phyloP scores from a whole-genome alignment of 2,113 vertebrate species.

The Aramus guarauna region DNA sequence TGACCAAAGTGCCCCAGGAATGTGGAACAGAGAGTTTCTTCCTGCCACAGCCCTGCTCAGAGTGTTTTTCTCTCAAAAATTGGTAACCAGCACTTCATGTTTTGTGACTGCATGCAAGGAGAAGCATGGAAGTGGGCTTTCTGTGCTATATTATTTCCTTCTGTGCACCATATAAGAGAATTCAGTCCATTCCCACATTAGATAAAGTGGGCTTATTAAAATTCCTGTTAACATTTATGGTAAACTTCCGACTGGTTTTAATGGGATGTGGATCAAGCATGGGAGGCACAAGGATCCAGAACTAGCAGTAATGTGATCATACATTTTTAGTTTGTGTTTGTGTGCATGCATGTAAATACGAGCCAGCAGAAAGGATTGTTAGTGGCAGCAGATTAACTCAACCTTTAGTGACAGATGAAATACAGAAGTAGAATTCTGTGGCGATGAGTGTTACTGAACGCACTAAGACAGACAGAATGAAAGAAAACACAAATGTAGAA shows the following conservation, averaged over 20 bases:
- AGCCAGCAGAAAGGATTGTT: neutral
- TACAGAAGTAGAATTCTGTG: constrained; percentile 9
- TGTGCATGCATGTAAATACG: rapidly evolving
- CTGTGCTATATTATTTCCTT: neutral
- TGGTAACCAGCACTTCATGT: neutral
- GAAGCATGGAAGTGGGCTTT: neutral
- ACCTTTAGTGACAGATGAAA: neutral
- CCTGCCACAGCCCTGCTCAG: neutral
- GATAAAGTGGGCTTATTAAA: neutral
- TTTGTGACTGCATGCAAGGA: neutral
- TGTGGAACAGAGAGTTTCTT: neutral
- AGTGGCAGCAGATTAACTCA: neutral
- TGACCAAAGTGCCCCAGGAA: neutral
- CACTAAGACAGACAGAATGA: neutral
- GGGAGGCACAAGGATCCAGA: neutral
- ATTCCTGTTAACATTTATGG: neutral
- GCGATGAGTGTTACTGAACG: constrained; percentile 10
- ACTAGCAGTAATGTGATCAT: neutral
- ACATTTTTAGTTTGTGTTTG: neutral
- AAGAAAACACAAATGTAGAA: constrained; percentile 34
- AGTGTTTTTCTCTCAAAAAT: neutral
- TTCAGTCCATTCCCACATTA: neutral
- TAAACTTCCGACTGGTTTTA: constrained; percentile 3
- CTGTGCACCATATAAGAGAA: neutral
- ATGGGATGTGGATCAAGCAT: neutral